Conservation (phyloP, 2,797 vertebrate species). For the Nyctalus aviator region DNA sequence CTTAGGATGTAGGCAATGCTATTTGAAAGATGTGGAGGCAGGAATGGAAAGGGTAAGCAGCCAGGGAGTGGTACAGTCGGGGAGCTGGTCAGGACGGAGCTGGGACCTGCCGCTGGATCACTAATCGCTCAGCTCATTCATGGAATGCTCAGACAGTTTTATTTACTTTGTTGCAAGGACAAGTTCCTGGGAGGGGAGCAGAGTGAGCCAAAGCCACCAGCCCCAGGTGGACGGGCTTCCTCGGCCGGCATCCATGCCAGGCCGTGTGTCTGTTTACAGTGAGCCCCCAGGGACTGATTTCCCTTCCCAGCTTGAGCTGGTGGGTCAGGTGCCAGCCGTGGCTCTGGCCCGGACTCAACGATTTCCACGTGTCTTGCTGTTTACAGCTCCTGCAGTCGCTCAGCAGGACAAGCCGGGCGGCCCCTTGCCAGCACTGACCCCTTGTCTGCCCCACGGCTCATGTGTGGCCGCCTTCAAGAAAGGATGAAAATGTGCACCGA, state of each 20-base stretch:
- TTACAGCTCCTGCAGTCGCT: fast-evolving
- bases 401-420: not conserved
- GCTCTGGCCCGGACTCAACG: not conserved
- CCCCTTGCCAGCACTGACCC: not conserved
- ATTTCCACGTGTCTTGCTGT: not conserved
- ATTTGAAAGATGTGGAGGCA: not conserved
- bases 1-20: not conserved
- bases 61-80: not conserved
- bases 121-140: not conserved
- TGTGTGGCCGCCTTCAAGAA: not conserved
- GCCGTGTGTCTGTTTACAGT: not conserved
- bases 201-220: not conserved
- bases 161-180: too few species aligned
- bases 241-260: not conserved
- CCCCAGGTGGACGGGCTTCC: not conserved
- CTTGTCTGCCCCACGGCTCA: fast-evolving
- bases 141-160: fast-evolving
- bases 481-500: not conserved
- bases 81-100: not conserved
- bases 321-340: fast-evolving
- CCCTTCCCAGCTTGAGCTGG: not conserved
- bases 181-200: not conserved
- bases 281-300: not conserved
- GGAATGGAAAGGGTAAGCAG: not conserved
- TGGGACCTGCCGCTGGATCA: not conserved